phyloP scores from a whole-genome alignment of 2,113 vertebrate genomes.

The Echinops telfairi region DNA sequence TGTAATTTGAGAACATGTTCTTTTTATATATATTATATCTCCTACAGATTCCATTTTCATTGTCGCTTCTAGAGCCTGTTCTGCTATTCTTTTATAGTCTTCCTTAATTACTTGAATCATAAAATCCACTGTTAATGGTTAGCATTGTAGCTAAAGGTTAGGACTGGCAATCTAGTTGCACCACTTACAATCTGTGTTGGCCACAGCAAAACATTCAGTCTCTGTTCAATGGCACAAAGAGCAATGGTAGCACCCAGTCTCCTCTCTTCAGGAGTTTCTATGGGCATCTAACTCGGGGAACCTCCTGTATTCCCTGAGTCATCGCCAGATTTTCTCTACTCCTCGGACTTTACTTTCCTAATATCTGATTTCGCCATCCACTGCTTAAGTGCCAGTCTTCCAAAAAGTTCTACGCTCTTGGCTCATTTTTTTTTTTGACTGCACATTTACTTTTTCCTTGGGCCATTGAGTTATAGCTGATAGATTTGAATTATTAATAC shows the following conservation, averaged over 20 bases:
- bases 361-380: constrained; percentile 4
- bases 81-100: constrained; percentile 67
- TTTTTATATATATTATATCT: constrained; percentile 76
- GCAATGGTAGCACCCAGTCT: not conserved
- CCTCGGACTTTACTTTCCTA: constrained; percentile 19
- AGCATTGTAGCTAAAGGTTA: constrained; percentile 17
- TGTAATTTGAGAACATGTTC: constrained; percentile 80
- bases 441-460: constrained; percentile 15
- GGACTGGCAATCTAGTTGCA: not conserved
- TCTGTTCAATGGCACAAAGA: not conserved
- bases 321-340: not conserved
- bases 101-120: constrained; percentile 66
- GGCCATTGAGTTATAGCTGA: not conserved
- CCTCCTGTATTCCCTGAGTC: not conserved
- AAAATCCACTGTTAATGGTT: constrained; percentile 35
- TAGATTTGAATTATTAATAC: constrained; percentile 41
- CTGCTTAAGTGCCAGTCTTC: constrained; percentile 16
- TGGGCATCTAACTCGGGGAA: not conserved
- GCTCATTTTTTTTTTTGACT: not conserved
- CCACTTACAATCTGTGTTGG: not conserved
- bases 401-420: not conserved
- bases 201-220: not conserved
- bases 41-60: constrained; percentile 75
- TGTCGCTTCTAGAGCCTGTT: constrained; percentile 73
- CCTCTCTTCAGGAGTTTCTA: not conserved